Base-by-base conservation (phyloP, 2,113 vertebrate species). In the Labrus mixtus region DNA sequence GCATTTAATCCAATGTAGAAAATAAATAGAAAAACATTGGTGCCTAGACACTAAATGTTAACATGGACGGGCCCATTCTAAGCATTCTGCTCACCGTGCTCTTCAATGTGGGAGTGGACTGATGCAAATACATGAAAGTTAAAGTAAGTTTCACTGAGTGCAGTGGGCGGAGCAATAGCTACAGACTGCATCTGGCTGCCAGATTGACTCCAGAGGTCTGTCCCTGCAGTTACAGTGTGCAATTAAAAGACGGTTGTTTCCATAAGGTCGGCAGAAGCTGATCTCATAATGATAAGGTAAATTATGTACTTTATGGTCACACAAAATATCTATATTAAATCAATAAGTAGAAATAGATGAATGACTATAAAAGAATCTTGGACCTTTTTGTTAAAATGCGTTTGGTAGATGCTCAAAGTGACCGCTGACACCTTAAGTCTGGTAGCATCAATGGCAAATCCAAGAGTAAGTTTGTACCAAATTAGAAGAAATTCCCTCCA, bases 131-230 rank as follows among this genome's bases (percentile, higher is more conserved):
- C 59, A 51, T 17, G 10, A 76, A 53, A 57, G 62, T 77, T 67
- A 39, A 72, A 71, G 59, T 58, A 59, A 55, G 51, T 16, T 48
- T 71, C 11, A 48, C 23, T 36, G 59, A 22, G 25, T 3, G 58
- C 22, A 48, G 46, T 48, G 45, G 45, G 45, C 12, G 13, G 46
- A 48, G 46, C 17, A 45, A 15, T 15, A 13, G 78, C 55, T 41
- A 61, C 65, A 51, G 59, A 78, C 73, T 43, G 56, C 22, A 17
- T 45, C 56, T 43, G 67, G 80, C 73, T 43, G 53, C n/a, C 29
- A 41, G 61, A 23, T 59, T 29, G 36, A 19, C n/a, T 1, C 60
- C 68, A 54, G 19, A 59, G 45, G n/a, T 66, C 39, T 45, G 60
- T 33, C 11, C 13, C 56, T 45, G 20, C n/a, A 33, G 54, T 51